Conservation (phyloP, 2,888 invertebrate species). For the Mystacides longicornis region DNA sequence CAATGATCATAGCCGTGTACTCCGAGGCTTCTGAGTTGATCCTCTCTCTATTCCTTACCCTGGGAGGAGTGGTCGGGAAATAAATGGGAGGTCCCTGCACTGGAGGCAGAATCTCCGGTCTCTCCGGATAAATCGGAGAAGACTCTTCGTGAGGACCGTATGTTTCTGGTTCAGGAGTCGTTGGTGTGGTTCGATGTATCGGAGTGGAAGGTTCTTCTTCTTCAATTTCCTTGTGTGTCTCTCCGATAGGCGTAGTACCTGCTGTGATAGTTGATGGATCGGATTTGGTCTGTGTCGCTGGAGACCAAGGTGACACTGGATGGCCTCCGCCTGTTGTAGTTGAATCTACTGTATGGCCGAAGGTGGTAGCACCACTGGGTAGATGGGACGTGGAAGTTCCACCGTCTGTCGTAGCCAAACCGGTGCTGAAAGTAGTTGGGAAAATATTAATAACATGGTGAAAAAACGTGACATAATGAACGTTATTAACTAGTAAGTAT, state of each 20-base stretch:
- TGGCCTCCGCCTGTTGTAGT: slow-evolving; percentile 26
- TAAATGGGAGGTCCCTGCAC: slow-evolving; percentile 20
- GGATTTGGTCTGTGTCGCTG: slow-evolving; percentile 10
- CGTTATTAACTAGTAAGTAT: no score
- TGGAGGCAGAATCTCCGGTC: slow-evolving; percentile 30
- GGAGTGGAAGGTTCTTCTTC: slow-evolving; percentile 18
- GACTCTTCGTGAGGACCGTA: slow-evolving; percentile 28
- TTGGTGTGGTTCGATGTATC: slow-evolving; percentile 22
- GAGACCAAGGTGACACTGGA: slow-evolving; percentile 14
- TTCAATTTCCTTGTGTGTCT: slow-evolving; percentile 12
- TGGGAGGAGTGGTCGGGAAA: slow-evolving; percentile 28
- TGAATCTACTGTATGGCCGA: slow-evolving; percentile 24
- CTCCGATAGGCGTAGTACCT: slow-evolving; percentile 12
- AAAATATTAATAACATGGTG: no score
- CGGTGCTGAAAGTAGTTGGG: slow-evolving; percentile 20
- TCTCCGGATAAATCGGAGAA: slow-evolving; percentile 29
- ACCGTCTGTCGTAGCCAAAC: slow-evolving; percentile 20
- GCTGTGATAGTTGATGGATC: slow-evolving; percentile 16
- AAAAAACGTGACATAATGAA: no score
- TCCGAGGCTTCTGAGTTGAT: slow-evolving; percentile 65
- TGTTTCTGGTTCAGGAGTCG: slow-evolving; percentile 27
- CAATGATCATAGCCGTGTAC: slow-evolving; percentile 71
- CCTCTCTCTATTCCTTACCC: slow-evolving; percentile 40
- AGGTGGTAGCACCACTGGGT: slow-evolving; percentile 12
- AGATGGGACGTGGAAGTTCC: slow-evolving; percentile 31